Base-by-base conservation (phyloP, 2,113 vertebrate species). In the Parotia lawesii region DNA sequence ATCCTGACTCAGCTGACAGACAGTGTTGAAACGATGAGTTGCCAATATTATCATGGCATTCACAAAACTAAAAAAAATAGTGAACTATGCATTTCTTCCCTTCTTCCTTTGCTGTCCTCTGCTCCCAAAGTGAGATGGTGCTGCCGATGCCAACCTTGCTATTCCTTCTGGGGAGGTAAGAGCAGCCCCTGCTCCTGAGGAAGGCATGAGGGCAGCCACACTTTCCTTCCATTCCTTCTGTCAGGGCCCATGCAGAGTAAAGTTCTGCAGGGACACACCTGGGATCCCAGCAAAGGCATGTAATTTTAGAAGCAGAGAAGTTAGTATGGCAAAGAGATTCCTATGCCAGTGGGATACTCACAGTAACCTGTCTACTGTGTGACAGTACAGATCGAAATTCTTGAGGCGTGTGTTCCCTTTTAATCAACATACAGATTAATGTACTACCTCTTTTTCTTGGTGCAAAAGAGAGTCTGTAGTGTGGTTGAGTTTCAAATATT, bases 401-500 rank as follows among this genome's bases (percentile, higher is more conserved):
- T 84, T 92, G 47, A 94, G 51, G 16, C 62, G 33, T 12, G 10
- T 74, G 45, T 37, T 72, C 31, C 40, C 44, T 71, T 74, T 74
- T 94, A 58, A 40, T 73, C 27, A 51, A 56, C 5, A 53, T n/a
- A 38, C 24, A 78, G 62, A 50, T 58, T 25, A 76, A 37, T 2
- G 2, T 62, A 16, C 56, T n/a, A 18, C 37, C 77, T 29, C 69
- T 37, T 95, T 94, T 93, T 62, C 65, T 66, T 75, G n/a, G 35
- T 87, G 53, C 47, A 50, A 91, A 95, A 95, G 73, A 93, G 45
- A 82, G 66, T 24, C 70, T 54, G 66, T 62, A 81, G 31, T 74
- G 64, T 23, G 23, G 12, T n/a, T 91, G 86, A 95, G 44, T 61
- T 92, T 84, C 92, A 95, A 89, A 85, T 74, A 60, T 72, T 80